Evolutionary conservation across 2,113 vertebrate genomes (phyloP), one percentile per base, ranked within the genome.

Genomic region (Picathartes gymnocephalus): DNA sequence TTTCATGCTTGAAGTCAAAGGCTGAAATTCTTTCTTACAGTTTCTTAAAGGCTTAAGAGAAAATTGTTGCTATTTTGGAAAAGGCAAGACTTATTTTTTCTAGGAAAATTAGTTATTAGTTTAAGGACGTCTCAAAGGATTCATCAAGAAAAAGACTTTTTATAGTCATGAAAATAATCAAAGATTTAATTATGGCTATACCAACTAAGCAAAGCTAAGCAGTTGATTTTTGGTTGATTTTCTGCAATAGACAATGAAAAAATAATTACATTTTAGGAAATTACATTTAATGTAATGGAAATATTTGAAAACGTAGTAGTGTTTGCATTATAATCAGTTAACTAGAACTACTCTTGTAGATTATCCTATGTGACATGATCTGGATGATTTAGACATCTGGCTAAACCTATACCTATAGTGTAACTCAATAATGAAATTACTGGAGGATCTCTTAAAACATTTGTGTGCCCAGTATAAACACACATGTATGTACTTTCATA

Each of bases 111-210:
- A 82, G 42, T 90, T 22, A 80, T 65, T 61, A 2, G 10, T 60
- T 78, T 83, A 81, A 92, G 74, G 77, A 72, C 1, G 6, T 93
- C 95, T 87, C 39, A 85, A 70, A 88, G 88, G 39, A 92, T 37
- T 21, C 42, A 87, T 72, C n/a, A 54, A 77, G 60, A 51, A 93
- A 93, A 96, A 95, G 10, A 78, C 11, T 66, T 88, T 60, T 44
- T 80, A 88, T 22, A 70, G 53, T 94, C 39, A 88, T 82, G 60
- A 94, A 97, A 95, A 92, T 81, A 83, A 90, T 86, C 57, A 80
- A 76, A 40, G 15, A 87, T 61, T 93, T 92, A 93, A 90, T 93
- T 92, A 81, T 51, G 60, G 48, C 28, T 76, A 45, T 15, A 86
- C 40, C 71, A 82, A 89, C 45, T 71, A 92, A 87, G 92, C 33